Evolutionary conservation across 2,888 invertebrate species (phyloP), one percentile per base, ranked within the genome.

Genomic region (Romanomermis culicivorax): DNA sequence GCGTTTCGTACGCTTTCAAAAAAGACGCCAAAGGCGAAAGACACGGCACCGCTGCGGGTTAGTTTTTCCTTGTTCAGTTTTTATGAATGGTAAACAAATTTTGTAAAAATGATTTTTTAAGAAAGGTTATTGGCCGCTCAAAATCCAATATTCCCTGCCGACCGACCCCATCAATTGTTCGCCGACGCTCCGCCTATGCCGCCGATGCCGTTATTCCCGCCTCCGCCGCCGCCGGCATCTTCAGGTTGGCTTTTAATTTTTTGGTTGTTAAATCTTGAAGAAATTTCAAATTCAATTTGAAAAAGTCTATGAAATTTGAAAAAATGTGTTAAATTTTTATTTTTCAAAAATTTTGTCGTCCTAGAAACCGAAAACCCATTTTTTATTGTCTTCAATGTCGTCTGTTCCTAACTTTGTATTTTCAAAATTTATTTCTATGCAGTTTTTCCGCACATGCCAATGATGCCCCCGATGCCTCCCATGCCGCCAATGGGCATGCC

Each of bases 11-110:
- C 69, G 97, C 97, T 0, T 97, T 95, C 70, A 97, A 97, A 72
- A 93, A 95, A 65, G 95, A 97, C 71, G 85, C 89, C 0, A 97
- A 97, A 68, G 95, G 97, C 49, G 97, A 97, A 72, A 76, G 97
- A 26, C 97, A 99, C 68, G 97, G 97, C 1, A 93, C 93, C 29
- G 97, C 95, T 0, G 97, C 97, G 20, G 72, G 71, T 71, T 45
- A 7, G 45, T 45, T 29, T 49, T 27, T 25, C 11, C 20, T 49
- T 27, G 29, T 27, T 49, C 27, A 7, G 26, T 49, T 49, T 49
- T 27, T 23, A 36, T 7, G 36, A 36, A 11, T 17, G 36, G 17
- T 11, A 45, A 45, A 23, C 7, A 23, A 20, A 23, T 45, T 7
- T 45, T 7, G 23, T 45, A 23, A 7, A 45, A 7, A 7, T 11